These are phyloP conservation scores for Hylaeus volcanicus DNA, from an alignment of 1,140 invertebrate genomes.

Conservation along the genomic window DNA sequence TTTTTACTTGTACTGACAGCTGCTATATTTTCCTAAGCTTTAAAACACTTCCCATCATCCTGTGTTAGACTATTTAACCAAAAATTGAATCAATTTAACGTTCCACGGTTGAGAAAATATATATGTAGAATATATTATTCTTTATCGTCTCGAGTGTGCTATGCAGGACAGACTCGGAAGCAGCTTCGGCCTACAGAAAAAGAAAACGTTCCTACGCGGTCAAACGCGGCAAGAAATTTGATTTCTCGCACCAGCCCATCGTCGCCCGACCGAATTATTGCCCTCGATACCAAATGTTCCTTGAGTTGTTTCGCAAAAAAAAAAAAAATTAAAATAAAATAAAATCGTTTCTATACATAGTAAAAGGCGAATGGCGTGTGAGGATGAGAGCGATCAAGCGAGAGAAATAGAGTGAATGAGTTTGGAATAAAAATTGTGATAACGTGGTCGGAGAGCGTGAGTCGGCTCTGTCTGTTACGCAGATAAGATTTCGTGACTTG, in stretches of 20 bases:
- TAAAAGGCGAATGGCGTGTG: conserved; percentile 42
- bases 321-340: too few species aligned
- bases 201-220: conserved; percentile 23
- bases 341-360: conserved; percentile 56
- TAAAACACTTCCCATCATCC: too few species aligned
- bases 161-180: background rate
- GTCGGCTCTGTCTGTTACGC: conserved; percentile 9
- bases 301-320: conserved; percentile 61
- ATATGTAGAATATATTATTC: background rate
- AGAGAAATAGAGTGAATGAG: conserved; percentile 5
- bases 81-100: too few species aligned
- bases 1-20: too few species aligned
- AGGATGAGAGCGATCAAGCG: conserved; percentile 26
- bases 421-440: conserved; percentile 40
- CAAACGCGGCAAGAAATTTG: background rate
- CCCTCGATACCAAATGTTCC: conserved; percentile 66
- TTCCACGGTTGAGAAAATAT: too few species aligned
- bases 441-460: conserved; percentile 22
- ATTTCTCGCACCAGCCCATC: conserved; percentile 49
- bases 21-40: background rate
- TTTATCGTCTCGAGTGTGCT: conserved; percentile 2
- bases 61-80: too few species aligned
- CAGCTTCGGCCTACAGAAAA: background rate
- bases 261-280: conserved; percentile 58
- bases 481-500: conserved; percentile 13